phyloP scores from a whole-genome alignment of 2,888 invertebrate genomes.

The Cephus sareptanus region DNA sequence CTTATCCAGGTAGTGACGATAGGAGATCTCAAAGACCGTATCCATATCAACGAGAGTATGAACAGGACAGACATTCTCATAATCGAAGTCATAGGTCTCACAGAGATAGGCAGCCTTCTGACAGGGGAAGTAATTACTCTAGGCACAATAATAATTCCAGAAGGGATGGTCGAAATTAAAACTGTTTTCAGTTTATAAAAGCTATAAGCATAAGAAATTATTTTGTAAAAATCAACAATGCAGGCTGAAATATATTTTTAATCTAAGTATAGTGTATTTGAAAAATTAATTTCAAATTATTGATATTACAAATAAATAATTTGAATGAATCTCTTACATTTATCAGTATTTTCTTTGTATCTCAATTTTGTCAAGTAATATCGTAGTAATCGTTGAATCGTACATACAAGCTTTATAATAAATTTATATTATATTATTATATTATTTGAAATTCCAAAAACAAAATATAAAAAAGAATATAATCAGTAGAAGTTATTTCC shows the following conservation, averaged over 20 bases:
- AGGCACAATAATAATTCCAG: slow-evolving; percentile 22
- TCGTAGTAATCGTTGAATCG: background rate
- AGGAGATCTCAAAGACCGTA: slow-evolving; percentile 37
- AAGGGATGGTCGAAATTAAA: background rate
- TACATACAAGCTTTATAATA: background rate
- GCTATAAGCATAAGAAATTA: background rate
- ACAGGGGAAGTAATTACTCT: slow-evolving; percentile 30
- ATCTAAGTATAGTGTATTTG: background rate
- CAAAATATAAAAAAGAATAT: background rate
- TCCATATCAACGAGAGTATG: slow-evolving; percentile 39
- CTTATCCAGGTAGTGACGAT: slow-evolving; percentile 30
- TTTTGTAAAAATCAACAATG: background rate
- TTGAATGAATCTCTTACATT: too few relatives aligned
- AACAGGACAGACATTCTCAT: slow-evolving; percentile 27
- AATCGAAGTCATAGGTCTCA: slow-evolving; percentile 34
- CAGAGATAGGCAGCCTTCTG: slow-evolving; percentile 29
- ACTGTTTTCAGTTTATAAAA: background rate
- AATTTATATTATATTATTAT: background rate
- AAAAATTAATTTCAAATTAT: background rate
- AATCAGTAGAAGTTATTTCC: background rate
- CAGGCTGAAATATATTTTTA: background rate
- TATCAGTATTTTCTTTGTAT: background rate
- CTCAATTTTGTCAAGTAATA: background rate
- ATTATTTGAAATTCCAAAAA: background rate
- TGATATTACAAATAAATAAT: background rate